A percentile compares a stretch with the other conserved stretches of the same genome.
Evolutionary conservation across 2,797 vertebrate genomes (phyloP).

Genomic region (Sebastolobus altivelis): DNA sequence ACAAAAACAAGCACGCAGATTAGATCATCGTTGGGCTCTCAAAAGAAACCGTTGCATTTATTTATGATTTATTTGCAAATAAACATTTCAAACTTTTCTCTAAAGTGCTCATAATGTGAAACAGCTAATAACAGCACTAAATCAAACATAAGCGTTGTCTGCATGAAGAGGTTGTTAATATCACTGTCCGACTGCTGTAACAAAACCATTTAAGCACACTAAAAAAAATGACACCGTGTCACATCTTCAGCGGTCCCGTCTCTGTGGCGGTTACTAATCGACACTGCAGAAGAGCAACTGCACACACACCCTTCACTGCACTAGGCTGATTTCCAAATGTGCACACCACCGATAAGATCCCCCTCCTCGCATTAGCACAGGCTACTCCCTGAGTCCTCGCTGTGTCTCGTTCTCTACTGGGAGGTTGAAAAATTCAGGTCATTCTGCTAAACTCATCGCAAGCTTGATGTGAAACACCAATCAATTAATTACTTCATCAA

Average conservation of each 20-base stretch:
- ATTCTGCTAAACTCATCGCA: neutral
- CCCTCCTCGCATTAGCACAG: conserved; percentile 38
- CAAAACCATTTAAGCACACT: neutral
- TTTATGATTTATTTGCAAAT: neutral
- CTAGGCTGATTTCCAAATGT: conserved; percentile 61
- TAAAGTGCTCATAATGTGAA: neutral
- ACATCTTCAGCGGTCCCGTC: neutral
- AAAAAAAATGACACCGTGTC: neutral
- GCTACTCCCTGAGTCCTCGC: conserved; percentile 50
- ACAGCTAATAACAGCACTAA: neutral
- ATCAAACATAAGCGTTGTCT: neutral
- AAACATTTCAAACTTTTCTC: neutral
- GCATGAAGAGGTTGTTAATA: neutral
- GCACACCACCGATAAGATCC: conserved; percentile 70
- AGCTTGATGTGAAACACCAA: neutral
- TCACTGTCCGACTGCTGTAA: neutral
- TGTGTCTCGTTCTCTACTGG: neutral
- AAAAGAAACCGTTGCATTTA: neutral
- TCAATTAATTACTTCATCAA: neutral
- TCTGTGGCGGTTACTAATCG: conserved; percentile 65
- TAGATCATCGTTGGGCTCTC: neutral
- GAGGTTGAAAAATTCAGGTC: neutral
- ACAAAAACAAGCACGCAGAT: neutral
- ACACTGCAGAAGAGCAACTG: conserved; percentile 20
- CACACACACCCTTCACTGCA: conserved; percentile 69